Evolutionary conservation across 2,113 vertebrate species (phyloP), one percentile per base, ranked within the genome.

Genomic region (Alethe castanea): DNA sequence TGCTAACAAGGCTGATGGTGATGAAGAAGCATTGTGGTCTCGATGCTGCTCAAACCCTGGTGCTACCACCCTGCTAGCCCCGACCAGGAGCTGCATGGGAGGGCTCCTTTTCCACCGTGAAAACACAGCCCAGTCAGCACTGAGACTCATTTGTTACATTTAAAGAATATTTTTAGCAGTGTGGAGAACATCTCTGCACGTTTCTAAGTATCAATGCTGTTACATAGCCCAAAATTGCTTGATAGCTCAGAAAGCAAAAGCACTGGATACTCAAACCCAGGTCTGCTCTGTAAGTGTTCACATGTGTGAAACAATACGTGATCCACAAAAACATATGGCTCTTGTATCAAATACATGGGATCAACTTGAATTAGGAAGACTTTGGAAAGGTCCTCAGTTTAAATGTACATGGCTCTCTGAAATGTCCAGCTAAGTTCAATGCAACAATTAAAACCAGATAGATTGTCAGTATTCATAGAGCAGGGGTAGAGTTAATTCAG

Each of bases 341-440:
- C 84, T 91, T 72, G 88, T 94, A 90, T 81, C 92, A 65, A 91
- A 83, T 90, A 86, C 70, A 5, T 50, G 76, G 86, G 89, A 92
- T 96, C 94, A 95, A 94, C 92, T 86, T 94, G 93, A 96, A 96
- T 97, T 97, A 96, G 19, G 76, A 88, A 91, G 94, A 79, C 53
- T 96, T 93, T 96, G 94, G 94, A 96, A 95, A 90, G 80, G 83
- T 90, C 90, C 59, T 79, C 67, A 8, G 44, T 92, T 94, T 97
- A 96, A 96, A 89, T 81, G 91, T 90, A 77, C 62, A 36, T 3
- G 4, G 62, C 83, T 76, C 56, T 95, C 93, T 94, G 95, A 96
- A 96, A 92, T 65, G 90, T 90, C 96, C 94, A 69, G 88, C 81
- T 66, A 93, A 66, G 85, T 94, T 89, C 91, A 95, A 60, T 62